Base-by-base conservation (phyloP, 2,888 invertebrate genomes). In the Euproctis similis region DNA sequence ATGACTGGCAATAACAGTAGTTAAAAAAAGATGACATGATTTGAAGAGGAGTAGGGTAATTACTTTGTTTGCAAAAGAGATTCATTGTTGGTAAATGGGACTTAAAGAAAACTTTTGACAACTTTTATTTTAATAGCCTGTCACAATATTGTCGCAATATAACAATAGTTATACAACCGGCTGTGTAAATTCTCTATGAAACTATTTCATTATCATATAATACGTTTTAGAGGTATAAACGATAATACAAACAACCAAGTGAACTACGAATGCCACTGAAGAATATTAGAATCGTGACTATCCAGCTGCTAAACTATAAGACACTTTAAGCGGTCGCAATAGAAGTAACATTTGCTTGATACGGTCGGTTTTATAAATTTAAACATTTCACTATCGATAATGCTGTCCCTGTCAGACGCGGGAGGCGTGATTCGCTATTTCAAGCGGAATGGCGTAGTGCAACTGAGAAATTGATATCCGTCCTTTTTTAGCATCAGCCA, bases 401-500 rank as follows among this genome's bases (percentile, higher is more conserved):
- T 63, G 71, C 77, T 68, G 54, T 81, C 78, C 68, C 64, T 55
- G 56, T 81, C 78, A 63, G 46, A 45, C 67, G 59, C 61, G 58
- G 75, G 70, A 76, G 80, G 80, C 78, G 80, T 81, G 78, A 80
- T 78, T 77, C 70, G 76, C 70, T 63, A 71, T 74, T 78, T 70
- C 70, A 58, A 68, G 60, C 60, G 54, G 60, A 69, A 70, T 69
- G 60, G 59, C 53, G 59, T 51, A 58, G 70, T 65, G 70, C 52
- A 65, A 61, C 67, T 46, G 59, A 53, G 66, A 50, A 54, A 69
- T 63, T 45, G 68, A 75, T 72, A 61, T 52, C 69, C 59, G 72
- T 81, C 81, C 69, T 63, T 61, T 67, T 81, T 70, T 64, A 58
- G 57, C 80, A 54, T 55, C n/a, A 56, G 53, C 44, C 78, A 54